Percentiles rank a stretch among this genome's conserved stretches.
These are phyloP conservation scores for Nephila pilipes DNA, from an alignment of 1,140 invertebrate species.

Conservation along the genomic window DNA sequence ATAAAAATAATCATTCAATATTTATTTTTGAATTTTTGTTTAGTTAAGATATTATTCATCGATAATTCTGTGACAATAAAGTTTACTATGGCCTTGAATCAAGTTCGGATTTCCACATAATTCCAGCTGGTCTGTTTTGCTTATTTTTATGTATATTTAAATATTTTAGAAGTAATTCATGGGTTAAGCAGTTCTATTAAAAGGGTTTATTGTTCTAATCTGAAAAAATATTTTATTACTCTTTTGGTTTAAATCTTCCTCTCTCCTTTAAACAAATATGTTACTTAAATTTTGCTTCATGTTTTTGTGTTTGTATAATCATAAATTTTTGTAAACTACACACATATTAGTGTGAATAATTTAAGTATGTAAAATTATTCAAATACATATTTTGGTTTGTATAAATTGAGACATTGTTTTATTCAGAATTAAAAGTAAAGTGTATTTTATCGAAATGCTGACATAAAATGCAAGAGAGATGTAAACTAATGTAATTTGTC, in stretches of 20 bases:
- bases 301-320: neutral
- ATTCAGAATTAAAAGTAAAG: no score
- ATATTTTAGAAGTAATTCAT: neutral
- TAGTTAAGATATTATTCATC: neutral
- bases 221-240: neutral
- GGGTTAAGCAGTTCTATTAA: neutral
- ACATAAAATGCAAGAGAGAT: neutral
- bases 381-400: neutral
- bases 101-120: neutral
- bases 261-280: neutral
- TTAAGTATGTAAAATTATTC: neutral
- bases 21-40: slow-evolving; percentile 18
- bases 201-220: neutral
- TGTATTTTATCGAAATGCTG: neutral
- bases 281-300: slow-evolving; percentile 9
- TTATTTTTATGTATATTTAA: neutral
- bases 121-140: neutral
- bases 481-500: neutral
- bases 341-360: neutral
- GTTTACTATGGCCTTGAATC: neutral
- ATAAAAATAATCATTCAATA: neutral
- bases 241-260: neutral
- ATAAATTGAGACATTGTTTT: neutral
- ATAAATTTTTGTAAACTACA: neutral
- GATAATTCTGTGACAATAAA: neutral